phyloP scores from a whole-genome alignment of 2,888 invertebrate genomes.

The Eristalis tenax region DNA sequence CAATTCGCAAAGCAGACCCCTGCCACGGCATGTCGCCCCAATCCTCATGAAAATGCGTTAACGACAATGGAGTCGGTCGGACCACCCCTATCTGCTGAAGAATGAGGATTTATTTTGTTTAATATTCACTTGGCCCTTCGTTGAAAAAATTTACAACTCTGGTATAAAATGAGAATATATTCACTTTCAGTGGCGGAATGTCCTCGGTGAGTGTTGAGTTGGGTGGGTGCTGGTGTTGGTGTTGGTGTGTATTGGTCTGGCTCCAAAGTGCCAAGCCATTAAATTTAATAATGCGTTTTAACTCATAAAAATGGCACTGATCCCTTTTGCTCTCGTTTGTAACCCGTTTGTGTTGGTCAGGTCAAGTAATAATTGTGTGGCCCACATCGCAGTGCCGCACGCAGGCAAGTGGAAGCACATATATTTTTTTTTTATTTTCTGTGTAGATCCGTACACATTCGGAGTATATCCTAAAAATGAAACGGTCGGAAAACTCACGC shows the following conservation, averaged over 20 bases:
- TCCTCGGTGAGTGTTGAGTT: not conserved
- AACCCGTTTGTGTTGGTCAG: constrained; percentile 1
- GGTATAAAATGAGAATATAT: constrained; percentile 43
- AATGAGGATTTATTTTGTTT: constrained; percentile 43
- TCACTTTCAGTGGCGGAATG: constrained; percentile 28
- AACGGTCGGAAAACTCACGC: not conserved
- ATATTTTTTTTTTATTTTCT: not conserved
- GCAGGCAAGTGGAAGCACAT: not conserved
- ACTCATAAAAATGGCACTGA: constrained; percentile 55
- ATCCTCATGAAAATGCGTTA: not conserved
- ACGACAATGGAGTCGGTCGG: not conserved
- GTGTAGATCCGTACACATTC: not conserved
- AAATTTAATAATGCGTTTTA: constrained; percentile 58
- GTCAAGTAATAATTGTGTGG: constrained; percentile 26
- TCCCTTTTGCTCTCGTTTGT: constrained; percentile 19
- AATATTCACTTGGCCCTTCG: constrained; percentile 53
- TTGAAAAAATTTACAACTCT: constrained; percentile 45
- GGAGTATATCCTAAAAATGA: constrained; percentile 1
- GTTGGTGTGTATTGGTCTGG: constrained; percentile 5
- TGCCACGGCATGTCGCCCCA: too few relatives aligned
- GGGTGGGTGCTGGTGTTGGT: not conserved
- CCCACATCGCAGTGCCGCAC: constrained; percentile 5
- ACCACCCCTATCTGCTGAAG: not conserved
- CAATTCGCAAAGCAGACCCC: not conserved
- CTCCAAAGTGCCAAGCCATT: constrained; percentile 46